These are phyloP conservation scores for Columba guinea DNA, from an alignment of 2,797 vertebrate genomes.

Conservation along the genomic window DNA sequence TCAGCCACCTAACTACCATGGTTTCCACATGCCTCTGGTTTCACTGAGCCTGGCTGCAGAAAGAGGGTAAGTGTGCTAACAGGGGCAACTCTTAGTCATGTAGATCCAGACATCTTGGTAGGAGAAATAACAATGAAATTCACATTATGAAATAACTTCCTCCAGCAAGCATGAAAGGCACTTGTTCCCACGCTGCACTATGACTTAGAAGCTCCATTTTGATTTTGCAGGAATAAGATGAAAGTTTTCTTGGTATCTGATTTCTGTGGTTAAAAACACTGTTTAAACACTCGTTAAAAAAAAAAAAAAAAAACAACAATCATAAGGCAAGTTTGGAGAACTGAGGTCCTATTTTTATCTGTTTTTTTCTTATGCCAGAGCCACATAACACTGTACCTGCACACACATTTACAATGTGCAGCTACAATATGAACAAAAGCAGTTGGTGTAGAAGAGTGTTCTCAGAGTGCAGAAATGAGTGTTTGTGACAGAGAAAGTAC, in stretches of 20 bases:
- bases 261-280: constrained; percentile 70
- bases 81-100: background rate
- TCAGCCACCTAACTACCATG: fast-evolving
- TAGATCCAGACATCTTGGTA: background rate
- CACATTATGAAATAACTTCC: constrained; percentile 33
- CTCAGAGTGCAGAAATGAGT: background rate
- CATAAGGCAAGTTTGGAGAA: constrained; percentile 13
- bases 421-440: background rate
- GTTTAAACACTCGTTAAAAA: background rate
- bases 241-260: constrained; percentile 68
- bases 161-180: background rate
- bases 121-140: constrained; percentile 29
- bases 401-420: fast-evolving
- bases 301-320: background rate
- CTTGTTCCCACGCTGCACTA: background rate
- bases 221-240: constrained; percentile 65
- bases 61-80: background rate
- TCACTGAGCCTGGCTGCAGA: background rate
- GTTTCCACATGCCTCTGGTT: background rate
- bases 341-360: constrained; percentile 27
- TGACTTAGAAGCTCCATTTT: constrained; percentile 62
- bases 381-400: fast-evolving
- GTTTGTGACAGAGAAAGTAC: fast-evolving
- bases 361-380: background rate
- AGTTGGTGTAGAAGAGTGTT: fast-evolving